Base-by-base conservation (phyloP, 2,797 vertebrate genomes). In the Parauchenoglanis ngamensis region DNA sequence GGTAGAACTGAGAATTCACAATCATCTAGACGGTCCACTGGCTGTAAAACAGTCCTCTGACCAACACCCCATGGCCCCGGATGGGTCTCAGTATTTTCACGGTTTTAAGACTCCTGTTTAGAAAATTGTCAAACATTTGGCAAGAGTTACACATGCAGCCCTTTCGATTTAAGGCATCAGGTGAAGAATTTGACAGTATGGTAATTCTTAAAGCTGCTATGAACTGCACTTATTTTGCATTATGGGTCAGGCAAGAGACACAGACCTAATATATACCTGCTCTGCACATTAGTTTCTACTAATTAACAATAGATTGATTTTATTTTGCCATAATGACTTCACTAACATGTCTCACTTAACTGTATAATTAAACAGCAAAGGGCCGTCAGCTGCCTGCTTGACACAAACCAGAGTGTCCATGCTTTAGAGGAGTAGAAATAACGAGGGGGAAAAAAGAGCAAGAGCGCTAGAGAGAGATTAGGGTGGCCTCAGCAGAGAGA, bases 401-500 rank as follows among this genome's bases (percentile, higher is more conserved):
- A 59, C 73, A 75, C 61, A 61, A 61, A 56, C 67, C 59, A 85
- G 54, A 17, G 52, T 17, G 52, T 17, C 57, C 19, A 35, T 73
- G 83, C 86, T 92, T 79, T 83, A 59, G 13, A 31, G 46, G 67
- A 92, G 35, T 35, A 75, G 65, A 15, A 73, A 70, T 35, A 25
- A 7, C 57, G 7, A 68, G 25, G 12, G 49, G 46, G 8, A 49
- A 49, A 49, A 40, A 25, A 25, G 23, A 67, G 2, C 19, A n/a
- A 21, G 56, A 82, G 82, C 56, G 4, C 6, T 59, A 75, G 19
- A 85, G 8, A 57, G 23, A 87, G 65, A 44, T 17, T 10, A 57
- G 8, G 23, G 35, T 70, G 40, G 79, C 63, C 90, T 97, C 94
- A 98, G 94, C 96, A 97, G 91, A 93, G 93, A 0, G 97, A 98